Base-by-base conservation (phyloP, 2,888 invertebrate genomes). In the Sminthurides aquaticus region DNA sequence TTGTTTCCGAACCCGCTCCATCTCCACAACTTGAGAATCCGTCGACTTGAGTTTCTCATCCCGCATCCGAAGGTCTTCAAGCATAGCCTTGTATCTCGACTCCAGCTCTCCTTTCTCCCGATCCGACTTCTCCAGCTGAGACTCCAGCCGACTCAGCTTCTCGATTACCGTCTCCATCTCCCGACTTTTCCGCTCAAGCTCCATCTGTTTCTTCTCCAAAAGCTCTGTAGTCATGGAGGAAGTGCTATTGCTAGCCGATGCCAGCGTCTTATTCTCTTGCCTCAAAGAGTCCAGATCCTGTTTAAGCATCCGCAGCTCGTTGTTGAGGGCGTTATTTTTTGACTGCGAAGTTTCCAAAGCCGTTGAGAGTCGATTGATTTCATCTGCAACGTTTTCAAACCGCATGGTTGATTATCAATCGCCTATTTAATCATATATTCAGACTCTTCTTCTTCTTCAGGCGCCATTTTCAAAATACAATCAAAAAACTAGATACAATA, bases 41-140 rank as follows among this genome's bases (percentile, higher is more conserved):
- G 28, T 89, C 77, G 0, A 85, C 82, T 75, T 90, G 90, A 75
- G 88, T 82, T 76, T 90, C 89, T 75, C 85, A 77, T 89, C 88
- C 73, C 87, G 80, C 68, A 85, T 84, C 72, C 86, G 82, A 82
- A 85, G 86, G 75, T 87, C 86, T 25, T 78, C 78, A 1, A 74
- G 69, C 60, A 75, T 62, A 2, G 70, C 64, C 54, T 73, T 68
- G 27, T 70, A 69, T 67, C 74, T 71, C 1, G 29, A n/a, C 67
- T 78, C 78, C 43, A 69, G 49, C 49, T 76, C 76, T 3, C 71
- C 65, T 58, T 67, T 75, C 59, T 90, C 89, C 79, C 91, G 90
- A 76, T 92, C 92, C 62, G 91, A 82, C 78, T 91, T 90, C 75
- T 92, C 91, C 73, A 89, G 88, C 77, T 90, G 90, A 71, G 78